Evolutionary conservation across 2,113 vertebrate genomes (phyloP).

Genomic region (Orthonyx spaldingii): DNA sequence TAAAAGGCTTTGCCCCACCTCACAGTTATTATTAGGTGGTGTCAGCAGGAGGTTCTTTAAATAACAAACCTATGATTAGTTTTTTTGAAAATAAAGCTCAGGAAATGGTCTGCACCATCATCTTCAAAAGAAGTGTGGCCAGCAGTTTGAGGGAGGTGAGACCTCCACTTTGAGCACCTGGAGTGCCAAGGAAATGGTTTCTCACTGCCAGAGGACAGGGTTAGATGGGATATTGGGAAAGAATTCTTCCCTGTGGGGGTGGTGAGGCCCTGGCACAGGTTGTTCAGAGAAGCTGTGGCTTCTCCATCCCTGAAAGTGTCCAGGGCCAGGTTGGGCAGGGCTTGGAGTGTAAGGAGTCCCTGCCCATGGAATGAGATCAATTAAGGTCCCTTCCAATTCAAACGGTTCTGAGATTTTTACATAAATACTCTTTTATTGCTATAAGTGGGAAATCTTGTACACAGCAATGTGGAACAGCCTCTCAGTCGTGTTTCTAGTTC

Average conservation of each 20-base stretch:
- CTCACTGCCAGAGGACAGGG: neutral
- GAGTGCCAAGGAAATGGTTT: neutral
- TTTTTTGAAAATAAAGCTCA: neutral
- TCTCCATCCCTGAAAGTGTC: neutral
- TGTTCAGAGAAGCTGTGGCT: neutral
- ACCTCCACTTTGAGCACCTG: neutral
- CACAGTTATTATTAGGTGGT: neutral
- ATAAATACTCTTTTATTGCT: neutral
- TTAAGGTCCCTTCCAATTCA: neutral
- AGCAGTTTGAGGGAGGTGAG: neutral
- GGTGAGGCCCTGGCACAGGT: rapidly evolving
- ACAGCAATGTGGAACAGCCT: neutral
- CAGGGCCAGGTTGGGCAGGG: neutral
- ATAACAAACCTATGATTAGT: neutral
- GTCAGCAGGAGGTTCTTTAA: neutral
- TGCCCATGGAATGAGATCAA: neutral
- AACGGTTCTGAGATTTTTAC: neutral
- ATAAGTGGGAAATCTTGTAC: neutral
- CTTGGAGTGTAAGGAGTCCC: neutral
- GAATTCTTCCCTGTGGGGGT: neutral
- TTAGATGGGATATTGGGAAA: neutral
- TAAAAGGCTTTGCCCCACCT: neutral
- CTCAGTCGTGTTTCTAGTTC: neutral
- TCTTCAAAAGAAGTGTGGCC: rapidly evolving
- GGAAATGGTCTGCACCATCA: neutral